These are phyloP conservation scores for Myotis yumanensis DNA, from an alignment of 2,113 vertebrate species.

Conservation along the genomic window DNA sequence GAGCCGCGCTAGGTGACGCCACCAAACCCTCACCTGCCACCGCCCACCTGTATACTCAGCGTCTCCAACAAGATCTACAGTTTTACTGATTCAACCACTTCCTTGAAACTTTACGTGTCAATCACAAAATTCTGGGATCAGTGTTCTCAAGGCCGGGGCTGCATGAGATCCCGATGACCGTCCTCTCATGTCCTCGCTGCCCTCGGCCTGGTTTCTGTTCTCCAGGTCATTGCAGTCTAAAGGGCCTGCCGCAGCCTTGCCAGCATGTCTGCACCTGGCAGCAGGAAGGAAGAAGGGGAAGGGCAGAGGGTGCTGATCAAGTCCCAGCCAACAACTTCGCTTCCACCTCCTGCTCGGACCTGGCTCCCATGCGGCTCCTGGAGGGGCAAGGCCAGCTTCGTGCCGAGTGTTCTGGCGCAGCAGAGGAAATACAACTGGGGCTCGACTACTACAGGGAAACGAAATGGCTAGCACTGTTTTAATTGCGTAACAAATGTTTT, in stretches of 20 bases:
- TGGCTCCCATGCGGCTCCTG: background rate
- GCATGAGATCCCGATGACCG: no score
- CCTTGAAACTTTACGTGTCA: background rate
- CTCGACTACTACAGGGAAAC: background rate
- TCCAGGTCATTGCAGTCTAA: background rate
- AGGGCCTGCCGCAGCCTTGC: background rate
- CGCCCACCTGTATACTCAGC: background rate
- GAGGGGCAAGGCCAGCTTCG: background rate
- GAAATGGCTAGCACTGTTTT: background rate
- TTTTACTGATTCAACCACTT: background rate
- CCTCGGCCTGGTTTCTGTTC: background rate
- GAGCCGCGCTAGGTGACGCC: background rate
- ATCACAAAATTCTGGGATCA: background rate
- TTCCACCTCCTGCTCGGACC: background rate
- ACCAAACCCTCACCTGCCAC: background rate
- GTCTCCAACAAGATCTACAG: background rate
- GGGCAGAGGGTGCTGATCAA: background rate
- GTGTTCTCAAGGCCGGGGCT: background rate
- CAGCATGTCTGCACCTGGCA: background rate
- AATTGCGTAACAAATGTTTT: background rate
- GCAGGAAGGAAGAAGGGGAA: background rate
- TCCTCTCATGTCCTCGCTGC: background rate
- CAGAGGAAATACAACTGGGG: background rate
- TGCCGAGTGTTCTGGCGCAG: background rate
- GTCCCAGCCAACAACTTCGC: background rate